A percentile compares a stretch with the other conserved stretches of the same genome.
These are phyloP conservation scores for Melitaea cinxia DNA, from an alignment of 1,140 invertebrate genomes.

Conservation along the genomic window DNA sequence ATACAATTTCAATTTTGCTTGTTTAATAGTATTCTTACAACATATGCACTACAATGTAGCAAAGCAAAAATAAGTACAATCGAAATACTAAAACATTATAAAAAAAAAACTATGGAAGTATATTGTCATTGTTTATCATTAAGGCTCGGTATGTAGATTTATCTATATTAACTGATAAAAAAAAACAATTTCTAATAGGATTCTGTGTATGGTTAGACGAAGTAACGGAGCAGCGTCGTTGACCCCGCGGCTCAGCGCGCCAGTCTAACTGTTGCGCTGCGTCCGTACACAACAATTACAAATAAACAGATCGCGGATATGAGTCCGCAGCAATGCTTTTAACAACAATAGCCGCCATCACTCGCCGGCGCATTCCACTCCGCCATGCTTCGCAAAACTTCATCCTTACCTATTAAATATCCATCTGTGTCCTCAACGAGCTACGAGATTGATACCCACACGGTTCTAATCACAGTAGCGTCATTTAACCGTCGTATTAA, in stretches of 20 bases:
- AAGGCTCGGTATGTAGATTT: not conserved
- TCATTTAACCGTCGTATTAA: conserved; percentile 8
- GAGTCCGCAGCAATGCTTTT: conserved; percentile 5
- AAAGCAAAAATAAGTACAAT: not conserved
- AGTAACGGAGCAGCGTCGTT: conserved; percentile 32
- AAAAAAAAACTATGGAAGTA: not conserved
- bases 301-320: conserved; percentile 24
- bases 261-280: conserved; percentile 49
- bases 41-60: not conserved
- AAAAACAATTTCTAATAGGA: conserved; percentile 8
- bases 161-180: not conserved
- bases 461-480: conserved; percentile 15
- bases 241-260: conserved; percentile 38
- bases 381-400: conserved; percentile 37
- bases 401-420: conserved; percentile 58
- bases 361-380: conserved; percentile 46
- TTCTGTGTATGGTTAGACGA: conserved; percentile 8
- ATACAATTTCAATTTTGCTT: not conserved
- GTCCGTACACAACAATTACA: conserved; percentile 34
- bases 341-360: conserved; percentile 39
- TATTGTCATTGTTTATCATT: not conserved
- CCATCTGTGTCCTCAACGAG: conserved; percentile 45
- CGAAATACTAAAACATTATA: not conserved
- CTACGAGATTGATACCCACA: conserved; percentile 1
- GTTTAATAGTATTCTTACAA: not conserved